A percentile compares a stretch with the other conserved stretches of the same genome.
Evolutionary conservation across 2,888 invertebrate species (phyloP).

Genomic region (Hydroisotoma schaefferi): DNA sequence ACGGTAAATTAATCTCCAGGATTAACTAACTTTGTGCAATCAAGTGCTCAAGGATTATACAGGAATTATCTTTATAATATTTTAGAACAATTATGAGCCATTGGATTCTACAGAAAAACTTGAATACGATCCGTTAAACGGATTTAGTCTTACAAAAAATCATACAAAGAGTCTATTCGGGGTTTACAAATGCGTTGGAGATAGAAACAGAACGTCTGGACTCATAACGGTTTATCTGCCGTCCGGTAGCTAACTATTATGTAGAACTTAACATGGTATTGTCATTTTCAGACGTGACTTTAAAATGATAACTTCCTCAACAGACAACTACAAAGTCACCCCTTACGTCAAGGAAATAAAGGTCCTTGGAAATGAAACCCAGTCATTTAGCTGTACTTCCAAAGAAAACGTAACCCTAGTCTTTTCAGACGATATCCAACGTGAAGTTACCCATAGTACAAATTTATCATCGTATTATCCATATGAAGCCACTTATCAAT

Average conservation of each 20-base stretch:
- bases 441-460: slow-evolving; percentile 15
- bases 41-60: too few species aligned
- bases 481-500: slow-evolving; percentile 23
- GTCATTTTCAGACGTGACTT: neutral
- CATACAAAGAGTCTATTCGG: slow-evolving; percentile 24
- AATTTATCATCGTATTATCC: slow-evolving; percentile 27
- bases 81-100: neutral
- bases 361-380: slow-evolving; percentile 32
- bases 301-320: neutral
- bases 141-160: slow-evolving; percentile 20
- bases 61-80: too few species aligned
- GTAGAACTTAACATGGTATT: neutral
- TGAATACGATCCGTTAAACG: slow-evolving; percentile 15
- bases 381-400: slow-evolving; percentile 37
- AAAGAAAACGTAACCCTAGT: slow-evolving; percentile 32
- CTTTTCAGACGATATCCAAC: slow-evolving; percentile 22
- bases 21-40: too few species aligned
- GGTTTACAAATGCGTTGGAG: slow-evolving; percentile 22
- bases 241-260: slow-evolving; percentile 8
- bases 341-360: slow-evolving; percentile 38
- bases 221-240: slow-evolving; percentile 9
- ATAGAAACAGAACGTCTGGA: slow-evolving; percentile 16
- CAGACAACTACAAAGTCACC: slow-evolving; percentile 16
- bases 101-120: neutral
- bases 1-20: slow-evolving; percentile 20